Evolutionary conservation across 2,113 vertebrate genomes (phyloP).

Genomic region (Gallinago undulata): DNA sequence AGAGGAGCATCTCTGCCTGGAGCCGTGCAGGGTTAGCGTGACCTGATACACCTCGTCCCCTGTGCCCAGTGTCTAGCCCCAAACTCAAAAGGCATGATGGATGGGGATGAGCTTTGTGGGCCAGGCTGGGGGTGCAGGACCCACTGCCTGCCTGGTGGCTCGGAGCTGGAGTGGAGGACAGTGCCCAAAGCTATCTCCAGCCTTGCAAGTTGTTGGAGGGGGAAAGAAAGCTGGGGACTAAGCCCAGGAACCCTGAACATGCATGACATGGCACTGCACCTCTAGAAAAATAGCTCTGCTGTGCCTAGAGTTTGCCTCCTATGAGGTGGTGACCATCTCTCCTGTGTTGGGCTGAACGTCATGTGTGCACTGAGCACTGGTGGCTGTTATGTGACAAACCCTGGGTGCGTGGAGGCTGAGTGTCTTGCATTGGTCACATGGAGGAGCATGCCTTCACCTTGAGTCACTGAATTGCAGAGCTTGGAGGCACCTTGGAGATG

Average conservation of each 20-base stretch:
- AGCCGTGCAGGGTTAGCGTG: background rate
- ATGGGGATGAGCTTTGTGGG: background rate
- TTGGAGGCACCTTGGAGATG: background rate
- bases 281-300: background rate
- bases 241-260: background rate
- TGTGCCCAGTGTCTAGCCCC: background rate
- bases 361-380: accelerated
- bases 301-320: background rate
- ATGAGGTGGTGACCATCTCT: background rate
- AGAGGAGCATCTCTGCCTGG: accelerated
- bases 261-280: background rate
- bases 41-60: background rate
- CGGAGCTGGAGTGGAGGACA: background rate
- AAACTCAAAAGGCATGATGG: background rate
- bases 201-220: background rate
- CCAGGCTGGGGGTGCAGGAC: background rate
- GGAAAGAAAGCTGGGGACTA: background rate
- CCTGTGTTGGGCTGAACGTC: background rate
- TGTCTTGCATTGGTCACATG: accelerated
- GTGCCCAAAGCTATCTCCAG: background rate
- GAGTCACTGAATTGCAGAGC: accelerated
- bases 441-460: background rate
- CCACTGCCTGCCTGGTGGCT: accelerated
- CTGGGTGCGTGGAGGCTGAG: background rate
- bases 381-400: background rate